Percentiles rank a stretch among this genome's conserved stretches.
Conservation (phyloP, 2,797 vertebrate genomes). For the Pseudopleuronectes americanus region DNA sequence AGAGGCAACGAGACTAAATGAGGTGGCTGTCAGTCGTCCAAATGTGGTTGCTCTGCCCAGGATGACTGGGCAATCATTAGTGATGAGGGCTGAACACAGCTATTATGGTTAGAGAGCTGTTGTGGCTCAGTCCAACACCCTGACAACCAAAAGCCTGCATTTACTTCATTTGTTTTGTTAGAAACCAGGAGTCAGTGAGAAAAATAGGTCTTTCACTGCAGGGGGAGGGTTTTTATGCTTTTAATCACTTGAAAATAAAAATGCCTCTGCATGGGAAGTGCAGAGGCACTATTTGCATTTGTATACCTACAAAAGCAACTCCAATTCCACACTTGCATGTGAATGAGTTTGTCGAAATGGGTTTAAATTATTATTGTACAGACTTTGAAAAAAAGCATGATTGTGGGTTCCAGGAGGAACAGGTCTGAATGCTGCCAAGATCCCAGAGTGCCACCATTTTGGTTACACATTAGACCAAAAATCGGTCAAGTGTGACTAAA, state of each 20-base stretch:
- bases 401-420: slow-evolving; percentile 26
- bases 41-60: slow-evolving; percentile 30
- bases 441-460: neutral
- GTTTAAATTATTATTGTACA: slow-evolving; percentile 33
- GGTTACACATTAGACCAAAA: neutral
- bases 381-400: slow-evolving; percentile 23
- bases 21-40: slow-evolving; percentile 11
- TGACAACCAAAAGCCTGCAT: slow-evolving; percentile 13
- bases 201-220: neutral
- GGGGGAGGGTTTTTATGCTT: neutral
- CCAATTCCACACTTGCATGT: slow-evolving; percentile 39
- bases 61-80: slow-evolving; percentile 25
- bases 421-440: slow-evolving; percentile 11
- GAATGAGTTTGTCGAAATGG: slow-evolving; percentile 46
- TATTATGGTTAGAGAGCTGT: slow-evolving; percentile 34
- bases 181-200: slow-evolving; percentile 1
- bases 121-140: slow-evolving; percentile 12
- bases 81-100: slow-evolving; percentile 24
- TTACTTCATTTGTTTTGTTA: slow-evolving; percentile 19
- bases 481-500: neutral
- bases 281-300: slow-evolving; percentile 32
- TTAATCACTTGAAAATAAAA: slow-evolving; percentile 4
- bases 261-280: slow-evolving; percentile 29
- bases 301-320: slow-evolving; percentile 26
- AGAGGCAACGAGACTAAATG: slow-evolving; percentile 1